phyloP scores from a whole-genome alignment of 2,888 invertebrate species.

The Temnothorax unifasciatus region DNA sequence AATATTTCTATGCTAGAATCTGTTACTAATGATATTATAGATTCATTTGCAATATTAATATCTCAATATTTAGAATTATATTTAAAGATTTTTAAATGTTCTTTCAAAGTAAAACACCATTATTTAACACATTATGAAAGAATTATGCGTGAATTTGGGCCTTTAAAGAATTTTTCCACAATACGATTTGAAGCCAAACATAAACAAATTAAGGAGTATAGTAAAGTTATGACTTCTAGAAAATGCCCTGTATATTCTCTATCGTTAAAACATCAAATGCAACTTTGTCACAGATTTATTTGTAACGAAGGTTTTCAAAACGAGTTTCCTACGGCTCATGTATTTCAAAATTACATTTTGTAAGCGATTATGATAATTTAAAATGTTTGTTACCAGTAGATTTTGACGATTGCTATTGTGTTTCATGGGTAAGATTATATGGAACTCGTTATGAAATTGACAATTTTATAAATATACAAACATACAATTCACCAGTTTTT shows the following conservation, averaged over 20 bases:
- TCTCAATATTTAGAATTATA: background rate
- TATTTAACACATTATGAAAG: conserved; percentile 15
- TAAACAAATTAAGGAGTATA: conserved; percentile 1
- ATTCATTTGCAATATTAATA: background rate
- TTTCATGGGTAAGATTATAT: background rate
- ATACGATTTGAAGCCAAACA: conserved; percentile 18
- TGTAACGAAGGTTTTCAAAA: background rate
- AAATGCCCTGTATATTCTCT: background rate
- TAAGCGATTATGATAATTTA: background rate
- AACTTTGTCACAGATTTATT: conserved; percentile 25
- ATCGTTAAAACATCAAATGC: conserved; percentile 17
- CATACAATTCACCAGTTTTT: background rate
- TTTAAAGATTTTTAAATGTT: background rate
- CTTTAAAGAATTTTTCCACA: conserved; percentile 11
- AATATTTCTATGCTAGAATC: conserved; percentile 11
- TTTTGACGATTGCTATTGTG: background rate
- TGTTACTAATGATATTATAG: background rate
- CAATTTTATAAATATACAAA: conserved; percentile 11
- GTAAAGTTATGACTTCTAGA: background rate
- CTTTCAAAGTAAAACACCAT: background rate
- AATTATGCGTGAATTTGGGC: conserved; percentile 13
- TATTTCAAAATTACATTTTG: background rate
- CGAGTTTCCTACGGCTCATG: background rate
- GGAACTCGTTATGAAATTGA: conserved; percentile 10
- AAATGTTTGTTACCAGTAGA: background rate